A percentile compares a stretch with the other conserved stretches of the same genome.
Conservation (phyloP, 2,113 vertebrate genomes). For the Osmerus eperlanus region DNA sequence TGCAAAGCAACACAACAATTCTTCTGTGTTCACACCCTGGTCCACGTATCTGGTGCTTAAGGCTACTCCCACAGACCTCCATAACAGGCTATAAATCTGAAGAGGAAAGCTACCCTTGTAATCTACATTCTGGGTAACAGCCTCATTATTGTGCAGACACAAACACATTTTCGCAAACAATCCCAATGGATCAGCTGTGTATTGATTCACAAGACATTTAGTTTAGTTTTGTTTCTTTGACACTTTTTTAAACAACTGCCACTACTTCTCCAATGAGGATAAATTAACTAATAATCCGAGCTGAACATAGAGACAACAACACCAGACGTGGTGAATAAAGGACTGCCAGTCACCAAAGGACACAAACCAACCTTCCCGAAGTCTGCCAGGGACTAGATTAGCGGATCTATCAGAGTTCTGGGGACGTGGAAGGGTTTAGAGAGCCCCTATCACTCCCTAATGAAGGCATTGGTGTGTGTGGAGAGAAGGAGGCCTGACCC, state of each 20-base stretch:
- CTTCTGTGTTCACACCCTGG: not conserved
- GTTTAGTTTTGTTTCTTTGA: not conserved
- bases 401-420: not conserved
- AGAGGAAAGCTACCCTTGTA: too few relatives aligned
- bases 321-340: too few relatives aligned
- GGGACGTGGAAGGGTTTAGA: not conserved
- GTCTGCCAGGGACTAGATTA: too few relatives aligned
- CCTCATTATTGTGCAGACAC: not conserved
- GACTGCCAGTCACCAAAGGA: too few relatives aligned
- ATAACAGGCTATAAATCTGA: slow-evolving; percentile 23
- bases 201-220: slow-evolving; percentile 2
- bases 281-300: too few relatives aligned
- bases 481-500: slow-evolving; percentile 30
- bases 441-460: not conserved
- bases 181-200: not conserved
- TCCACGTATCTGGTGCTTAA: not conserved
- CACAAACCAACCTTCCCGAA: too few relatives aligned
- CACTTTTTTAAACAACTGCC: too few relatives aligned
- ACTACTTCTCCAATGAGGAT: too few relatives aligned
- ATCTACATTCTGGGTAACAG: too few relatives aligned
- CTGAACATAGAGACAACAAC: too few relatives aligned
- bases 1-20: not conserved
- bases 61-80: not conserved
- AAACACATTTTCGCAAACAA: not conserved
- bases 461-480: slow-evolving; percentile 6